Evolutionary conservation across 37 sponge, comb jelly and placozoan species (phyloP).

Genomic region (Spongilla lacustris): DNA sequence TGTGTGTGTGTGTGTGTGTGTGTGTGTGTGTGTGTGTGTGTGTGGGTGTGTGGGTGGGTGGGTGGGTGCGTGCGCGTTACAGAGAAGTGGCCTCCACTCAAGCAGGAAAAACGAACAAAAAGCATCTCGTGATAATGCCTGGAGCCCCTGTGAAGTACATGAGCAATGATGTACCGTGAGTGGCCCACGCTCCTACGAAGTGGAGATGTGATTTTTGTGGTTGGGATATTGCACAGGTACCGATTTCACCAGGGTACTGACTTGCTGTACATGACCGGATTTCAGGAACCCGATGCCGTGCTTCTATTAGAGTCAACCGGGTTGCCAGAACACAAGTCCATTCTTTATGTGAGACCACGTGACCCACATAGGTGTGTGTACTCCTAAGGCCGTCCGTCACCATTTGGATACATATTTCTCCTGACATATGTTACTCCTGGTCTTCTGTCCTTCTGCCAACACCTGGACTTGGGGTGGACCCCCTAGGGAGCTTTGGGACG

Average conservation of each 20-base stretch:
- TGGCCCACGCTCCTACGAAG: not conserved
- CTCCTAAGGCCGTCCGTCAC: not conserved
- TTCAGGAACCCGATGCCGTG: constrained; percentile 76
- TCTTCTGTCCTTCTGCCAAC: not conserved
- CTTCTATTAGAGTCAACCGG: constrained; percentile 55
- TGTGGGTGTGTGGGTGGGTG: too few species aligned
- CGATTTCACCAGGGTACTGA: constrained; percentile 81
- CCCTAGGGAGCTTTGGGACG: constrained; percentile 82
- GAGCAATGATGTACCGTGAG: constrained; percentile 80
- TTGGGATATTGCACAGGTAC: constrained; percentile 47
- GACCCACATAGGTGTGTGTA: constrained; percentile 46
- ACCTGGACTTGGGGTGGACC: not conserved
- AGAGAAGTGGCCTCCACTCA: constrained; percentile 58
- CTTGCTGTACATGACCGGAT: constrained; percentile 79
- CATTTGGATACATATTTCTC: not conserved
- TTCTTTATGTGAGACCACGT: constrained; percentile 68
- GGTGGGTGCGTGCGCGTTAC: not conserved
- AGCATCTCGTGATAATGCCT: constrained; percentile 79
- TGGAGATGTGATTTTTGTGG: not conserved
- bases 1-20: too few species aligned
- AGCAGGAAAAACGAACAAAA: constrained; percentile 62
- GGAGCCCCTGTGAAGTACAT: constrained; percentile 69
- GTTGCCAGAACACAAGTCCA: constrained; percentile 55
- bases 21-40: too few species aligned
- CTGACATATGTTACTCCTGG: not conserved